These are phyloP conservation scores for Molossus alvarezi DNA, from an alignment of 2,797 vertebrate species.

Conservation along the genomic window DNA sequence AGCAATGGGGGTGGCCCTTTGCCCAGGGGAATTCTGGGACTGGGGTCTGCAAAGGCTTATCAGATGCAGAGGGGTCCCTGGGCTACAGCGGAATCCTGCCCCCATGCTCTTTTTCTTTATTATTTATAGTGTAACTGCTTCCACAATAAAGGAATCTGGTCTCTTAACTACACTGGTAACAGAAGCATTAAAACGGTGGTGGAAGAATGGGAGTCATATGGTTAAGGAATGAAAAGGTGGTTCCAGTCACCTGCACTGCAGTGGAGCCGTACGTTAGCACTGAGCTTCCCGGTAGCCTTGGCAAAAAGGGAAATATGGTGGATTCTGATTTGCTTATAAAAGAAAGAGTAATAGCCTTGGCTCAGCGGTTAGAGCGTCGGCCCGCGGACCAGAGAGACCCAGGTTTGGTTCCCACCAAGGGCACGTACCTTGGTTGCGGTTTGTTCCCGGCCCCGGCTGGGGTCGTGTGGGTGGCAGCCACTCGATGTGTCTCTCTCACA, in stretches of 20 bases:
- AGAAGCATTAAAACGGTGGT: background rate
- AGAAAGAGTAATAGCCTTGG: background rate
- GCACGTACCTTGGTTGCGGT: too few relatives aligned
- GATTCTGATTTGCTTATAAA: background rate
- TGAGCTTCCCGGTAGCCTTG: slow-evolving; percentile 20
- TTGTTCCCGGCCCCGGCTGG: too few relatives aligned
- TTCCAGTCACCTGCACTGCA: background rate
- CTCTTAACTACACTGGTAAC: background rate
- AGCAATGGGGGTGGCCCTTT: background rate
- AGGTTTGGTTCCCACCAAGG: too few relatives aligned
- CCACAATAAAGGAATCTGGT: background rate
- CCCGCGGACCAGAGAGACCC: too few relatives aligned
- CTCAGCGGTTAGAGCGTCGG: too few relatives aligned
- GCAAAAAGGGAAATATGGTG: background rate
- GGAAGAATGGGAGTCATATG: background rate
- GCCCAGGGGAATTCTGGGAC: background rate
- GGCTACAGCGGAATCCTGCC: fast-evolving
- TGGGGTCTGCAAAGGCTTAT: background rate
- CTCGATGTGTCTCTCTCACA: too few relatives aligned
- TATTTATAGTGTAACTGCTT: fast-evolving
- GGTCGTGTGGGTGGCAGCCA: too few relatives aligned
- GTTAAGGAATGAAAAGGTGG: background rate
- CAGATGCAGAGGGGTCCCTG: background rate
- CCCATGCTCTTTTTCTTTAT: background rate
- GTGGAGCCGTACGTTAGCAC: background rate